These are phyloP conservation scores for Alouatta palliata DNA, from an alignment of 2,113 vertebrate species.

Conservation along the genomic window DNA sequence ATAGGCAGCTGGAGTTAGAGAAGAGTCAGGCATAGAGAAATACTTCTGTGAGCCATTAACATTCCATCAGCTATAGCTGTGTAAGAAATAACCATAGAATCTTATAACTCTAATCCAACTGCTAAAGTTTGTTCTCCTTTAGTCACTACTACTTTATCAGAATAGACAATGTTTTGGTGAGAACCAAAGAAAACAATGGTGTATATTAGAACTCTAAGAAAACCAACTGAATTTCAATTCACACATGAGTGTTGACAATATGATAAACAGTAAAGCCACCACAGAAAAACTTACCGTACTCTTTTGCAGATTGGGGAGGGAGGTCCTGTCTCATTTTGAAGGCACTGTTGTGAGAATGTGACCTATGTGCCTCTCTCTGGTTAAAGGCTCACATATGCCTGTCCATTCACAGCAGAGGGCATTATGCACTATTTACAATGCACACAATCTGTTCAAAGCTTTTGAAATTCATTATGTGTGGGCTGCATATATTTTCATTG, in stretches of 20 bases:
- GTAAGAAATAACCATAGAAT: background rate
- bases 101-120: background rate
- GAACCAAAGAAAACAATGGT: background rate
- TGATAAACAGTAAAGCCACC: background rate
- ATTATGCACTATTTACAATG: constrained; percentile 1
- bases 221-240: background rate
- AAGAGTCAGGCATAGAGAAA: background rate
- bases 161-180: background rate
- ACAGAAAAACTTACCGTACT: background rate
- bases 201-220: background rate
- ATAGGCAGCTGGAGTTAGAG: background rate
- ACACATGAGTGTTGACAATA: background rate
- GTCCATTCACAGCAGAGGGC: constrained; percentile 6
- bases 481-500: constrained; percentile 16
- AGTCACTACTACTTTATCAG: background rate
- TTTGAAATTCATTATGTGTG: constrained; percentile 45
- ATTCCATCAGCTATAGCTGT: background rate
- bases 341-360: constrained; percentile 41
- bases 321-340: background rate
- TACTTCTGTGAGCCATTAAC: background rate
- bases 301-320: background rate
- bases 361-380: background rate
- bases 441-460: constrained; percentile 32
- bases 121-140: background rate
- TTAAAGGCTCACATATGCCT: background rate